Conservation (phyloP, 2,888 invertebrate species). For the Didymodactylos carnosus region DNA sequence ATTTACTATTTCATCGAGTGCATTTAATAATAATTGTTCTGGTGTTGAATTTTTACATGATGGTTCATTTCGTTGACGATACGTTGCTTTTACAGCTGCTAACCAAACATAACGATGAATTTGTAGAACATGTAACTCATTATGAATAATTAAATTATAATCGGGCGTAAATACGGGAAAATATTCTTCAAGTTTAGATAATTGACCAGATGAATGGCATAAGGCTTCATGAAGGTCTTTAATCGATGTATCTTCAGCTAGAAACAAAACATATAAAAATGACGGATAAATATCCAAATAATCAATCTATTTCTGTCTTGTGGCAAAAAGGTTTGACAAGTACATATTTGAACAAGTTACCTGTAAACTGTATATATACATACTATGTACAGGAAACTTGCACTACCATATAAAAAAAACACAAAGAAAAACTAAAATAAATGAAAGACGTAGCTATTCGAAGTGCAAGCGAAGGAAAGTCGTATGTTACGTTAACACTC, state of each 20-base stretch:
- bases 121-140: background rate
- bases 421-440: no score
- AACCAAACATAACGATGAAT: background rate
- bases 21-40: background rate
- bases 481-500: no score
- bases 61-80: background rate
- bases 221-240: background rate
- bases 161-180: background rate
- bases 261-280: background rate
- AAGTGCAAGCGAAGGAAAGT: no score
- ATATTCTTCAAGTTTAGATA: background rate
- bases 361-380: no score
- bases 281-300: no score
- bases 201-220: background rate
- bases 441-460: no score
- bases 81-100: background rate
- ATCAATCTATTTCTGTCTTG: no score
- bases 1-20: background rate
- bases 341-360: no score
- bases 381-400: no score
- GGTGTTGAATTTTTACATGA: background rate
- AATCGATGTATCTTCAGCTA: background rate
- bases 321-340: no score
- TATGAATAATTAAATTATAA: background rate
- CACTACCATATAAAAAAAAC: no score